A percentile compares a stretch with the other conserved stretches of the same genome.
Conservation (phyloP, 2,113 vertebrate genomes). For the Corythornis cristatus region DNA sequence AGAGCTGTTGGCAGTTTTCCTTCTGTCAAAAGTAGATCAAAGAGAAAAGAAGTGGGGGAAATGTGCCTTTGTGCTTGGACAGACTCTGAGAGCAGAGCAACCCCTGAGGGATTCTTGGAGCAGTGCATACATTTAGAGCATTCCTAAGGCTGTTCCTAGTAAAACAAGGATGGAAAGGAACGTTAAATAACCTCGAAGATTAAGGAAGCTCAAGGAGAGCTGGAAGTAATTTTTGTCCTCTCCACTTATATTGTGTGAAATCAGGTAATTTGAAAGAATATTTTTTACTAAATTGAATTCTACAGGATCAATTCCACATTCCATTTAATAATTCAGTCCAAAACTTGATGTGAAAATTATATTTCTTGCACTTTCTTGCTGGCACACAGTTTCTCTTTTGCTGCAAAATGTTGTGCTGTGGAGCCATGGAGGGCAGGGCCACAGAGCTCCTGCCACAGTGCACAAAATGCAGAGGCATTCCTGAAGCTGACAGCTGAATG, state of each 20-base stretch:
- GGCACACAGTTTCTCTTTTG: background rate
- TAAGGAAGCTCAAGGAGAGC: background rate
- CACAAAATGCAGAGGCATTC: background rate
- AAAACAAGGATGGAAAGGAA: background rate
- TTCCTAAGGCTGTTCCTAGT: background rate
- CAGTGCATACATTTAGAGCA: background rate
- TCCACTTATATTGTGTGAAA: background rate
- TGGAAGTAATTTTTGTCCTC: background rate
- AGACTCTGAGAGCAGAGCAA: background rate
- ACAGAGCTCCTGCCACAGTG: background rate
- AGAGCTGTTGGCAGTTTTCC: background rate
- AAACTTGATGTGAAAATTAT: background rate
- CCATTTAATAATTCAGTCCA: background rate
- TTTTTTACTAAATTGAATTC: background rate
- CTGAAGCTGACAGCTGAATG: background rate
- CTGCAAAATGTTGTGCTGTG: background rate
- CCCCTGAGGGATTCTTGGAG: background rate
- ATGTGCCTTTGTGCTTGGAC: background rate
- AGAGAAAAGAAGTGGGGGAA: background rate
- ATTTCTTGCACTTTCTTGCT: background rate
- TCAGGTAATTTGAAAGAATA: background rate
- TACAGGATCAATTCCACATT: background rate
- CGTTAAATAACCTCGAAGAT: background rate
- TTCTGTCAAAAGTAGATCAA: conserved; percentile 38
- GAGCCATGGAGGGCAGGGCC: background rate